phyloP scores from a whole-genome alignment of 2,797 vertebrate species.

The Ctenochaetus hawaiiensis region DNA sequence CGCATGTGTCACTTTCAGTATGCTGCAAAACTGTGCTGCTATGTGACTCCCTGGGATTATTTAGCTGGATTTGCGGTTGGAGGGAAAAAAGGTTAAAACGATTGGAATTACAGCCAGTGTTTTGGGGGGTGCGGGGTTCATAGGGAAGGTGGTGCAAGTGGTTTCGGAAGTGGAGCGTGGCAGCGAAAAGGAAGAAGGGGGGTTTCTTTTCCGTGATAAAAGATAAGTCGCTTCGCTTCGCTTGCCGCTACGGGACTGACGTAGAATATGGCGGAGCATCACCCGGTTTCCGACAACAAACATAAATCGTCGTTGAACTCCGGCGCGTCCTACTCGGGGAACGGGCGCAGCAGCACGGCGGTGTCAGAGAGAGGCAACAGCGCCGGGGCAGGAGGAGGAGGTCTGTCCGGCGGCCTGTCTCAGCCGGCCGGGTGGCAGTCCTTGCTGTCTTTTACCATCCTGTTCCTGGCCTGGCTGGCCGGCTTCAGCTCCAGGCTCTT shows the following conservation, averaged over 20 bases:
- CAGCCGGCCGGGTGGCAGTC: constrained; percentile 99
- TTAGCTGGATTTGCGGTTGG: constrained; percentile 25
- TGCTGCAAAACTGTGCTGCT: constrained; percentile 54
- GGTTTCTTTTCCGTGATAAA: constrained; percentile 54
- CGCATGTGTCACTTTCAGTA: constrained; percentile 70
- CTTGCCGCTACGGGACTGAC: constrained; percentile 82
- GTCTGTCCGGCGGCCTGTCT: constrained; percentile 93
- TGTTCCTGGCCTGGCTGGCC: constrained; percentile 97
- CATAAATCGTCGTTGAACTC: constrained; percentile 90
- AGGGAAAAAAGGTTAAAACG: constrained; percentile 44
- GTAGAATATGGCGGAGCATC: constrained; percentile 95
- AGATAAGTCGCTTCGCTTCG: constrained; percentile 58
- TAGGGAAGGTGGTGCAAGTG: constrained; percentile 49
- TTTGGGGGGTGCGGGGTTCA: constrained; percentile 33
- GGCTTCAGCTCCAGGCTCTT: constrained; percentile 98
- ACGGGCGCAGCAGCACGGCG: constrained; percentile 79
- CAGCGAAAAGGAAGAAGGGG: constrained; percentile 52
- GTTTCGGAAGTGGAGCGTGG: constrained; percentile 72
- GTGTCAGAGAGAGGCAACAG: constrained; percentile 71
- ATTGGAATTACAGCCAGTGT: constrained; percentile 22
- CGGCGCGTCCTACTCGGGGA: constrained; percentile 85
- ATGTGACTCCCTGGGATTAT: constrained; percentile 57
- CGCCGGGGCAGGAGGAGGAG: constrained; percentile 67
- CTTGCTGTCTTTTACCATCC: constrained; percentile 94
- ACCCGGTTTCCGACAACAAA: constrained; percentile 88